Base-by-base conservation (phyloP, 2,888 invertebrate species). In the Synanthedon myopaeformis region DNA sequence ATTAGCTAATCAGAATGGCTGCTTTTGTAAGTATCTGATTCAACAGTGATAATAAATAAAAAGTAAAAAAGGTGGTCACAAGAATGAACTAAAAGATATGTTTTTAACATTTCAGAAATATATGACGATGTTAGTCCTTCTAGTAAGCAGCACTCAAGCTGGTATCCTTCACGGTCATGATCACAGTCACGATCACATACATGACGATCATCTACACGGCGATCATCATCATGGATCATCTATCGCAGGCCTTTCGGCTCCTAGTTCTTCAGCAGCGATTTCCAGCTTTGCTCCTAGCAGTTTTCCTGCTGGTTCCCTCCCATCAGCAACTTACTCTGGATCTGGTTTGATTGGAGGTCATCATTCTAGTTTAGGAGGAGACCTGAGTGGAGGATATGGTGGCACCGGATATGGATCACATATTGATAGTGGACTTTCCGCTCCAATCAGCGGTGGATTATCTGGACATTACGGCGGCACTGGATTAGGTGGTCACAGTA, bases 1-100 rank as follows among this genome's bases (percentile, higher is more conserved):
- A 74, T 83, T 87, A 87, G 87, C 86, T 85, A 83, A 74, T 72
- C 70, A 69, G 67, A 59, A 87, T 87, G 87, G 86, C 86, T 82
- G 71, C 83, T 66, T 76, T 78, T 76, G 87, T 87, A 70, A 86
- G 86, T 85, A 74, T 68, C 53, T 5, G 19, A 13, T 28, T 35
- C 2, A n/a, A 0, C 12, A 35, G 23, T n/a, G 14, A 45, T 13
- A n/a, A 45, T 4, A n/a, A 45, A 14, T 14, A 45, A 45, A 13
- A 12, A 45, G 13, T 45, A 3, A 45, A 13, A 13, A 49, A 13
- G 14, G 14, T 2, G 6, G 14, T 17, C 4, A 6, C 8, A 1
- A 49, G 12, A 49, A 49, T 17, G 49, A 49, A 49, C 12, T 14
- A 49, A 41, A 51, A 41, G 23, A 17, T 13, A 35, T 35, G 3